Percentiles rank a stretch among this genome's conserved stretches.
Evolutionary conservation across 2,797 vertebrate genomes (phyloP).

Genomic region (Cynodonichthys magdalenae): DNA sequence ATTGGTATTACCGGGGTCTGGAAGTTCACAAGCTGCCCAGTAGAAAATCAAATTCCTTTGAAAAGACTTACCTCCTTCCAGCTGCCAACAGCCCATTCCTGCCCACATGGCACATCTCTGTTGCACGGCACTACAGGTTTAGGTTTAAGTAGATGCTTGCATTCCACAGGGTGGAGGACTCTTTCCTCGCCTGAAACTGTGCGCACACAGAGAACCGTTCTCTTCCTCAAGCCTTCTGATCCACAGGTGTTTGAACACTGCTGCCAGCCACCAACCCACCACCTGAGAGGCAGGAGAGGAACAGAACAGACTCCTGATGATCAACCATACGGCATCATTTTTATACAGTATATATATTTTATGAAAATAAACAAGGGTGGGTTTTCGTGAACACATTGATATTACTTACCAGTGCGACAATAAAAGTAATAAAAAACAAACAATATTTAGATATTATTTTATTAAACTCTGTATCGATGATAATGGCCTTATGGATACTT

Average conservation of each 20-base stretch:
- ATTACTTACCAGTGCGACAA: too few relatives aligned
- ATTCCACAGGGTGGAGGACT: constrained; percentile 86
- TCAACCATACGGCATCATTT: background rate
- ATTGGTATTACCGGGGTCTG: background rate
- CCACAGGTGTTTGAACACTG: constrained; percentile 90
- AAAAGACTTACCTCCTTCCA: constrained; percentile 87
- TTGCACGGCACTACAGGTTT: constrained; percentile 89
- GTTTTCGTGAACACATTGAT: too few relatives aligned
- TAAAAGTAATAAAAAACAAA: too few relatives aligned
- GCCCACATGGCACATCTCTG: constrained; percentile 89
- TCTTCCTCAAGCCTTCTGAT: constrained; percentile 85
- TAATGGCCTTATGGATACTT: too few relatives aligned
- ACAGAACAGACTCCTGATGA: background rate
- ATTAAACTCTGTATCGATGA: too few relatives aligned
- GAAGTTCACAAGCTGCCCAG: background rate
- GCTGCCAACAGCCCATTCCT: constrained; percentile 89
- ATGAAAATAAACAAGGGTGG: background rate
- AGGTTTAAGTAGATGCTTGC: constrained; percentile 91
- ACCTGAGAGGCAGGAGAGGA: constrained; percentile 75
- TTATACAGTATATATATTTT: too few relatives aligned
- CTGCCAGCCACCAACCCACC: constrained; percentile 98
- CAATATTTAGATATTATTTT: too few relatives aligned
- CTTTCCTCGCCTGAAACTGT: constrained; percentile 90
- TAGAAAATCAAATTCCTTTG: background rate
- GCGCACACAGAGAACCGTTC: constrained; percentile 91